phyloP scores from a whole-genome alignment of 2,113 vertebrate species.

The Halcyon malimbica region DNA sequence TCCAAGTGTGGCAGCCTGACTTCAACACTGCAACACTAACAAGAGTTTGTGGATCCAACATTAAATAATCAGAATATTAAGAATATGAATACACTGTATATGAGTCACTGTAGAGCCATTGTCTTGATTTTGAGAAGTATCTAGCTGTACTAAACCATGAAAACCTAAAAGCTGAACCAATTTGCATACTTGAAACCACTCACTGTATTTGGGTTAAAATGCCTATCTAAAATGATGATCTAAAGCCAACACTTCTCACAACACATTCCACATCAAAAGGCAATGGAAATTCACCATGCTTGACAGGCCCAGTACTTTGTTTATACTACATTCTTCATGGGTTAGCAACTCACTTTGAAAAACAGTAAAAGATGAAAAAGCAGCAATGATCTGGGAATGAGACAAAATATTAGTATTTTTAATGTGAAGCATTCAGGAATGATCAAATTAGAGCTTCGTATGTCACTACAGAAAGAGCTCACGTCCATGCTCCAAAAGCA shows the following conservation, averaged over 20 bases:
- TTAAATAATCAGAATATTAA: neutral
- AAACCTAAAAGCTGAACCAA: neutral
- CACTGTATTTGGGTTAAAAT: neutral
- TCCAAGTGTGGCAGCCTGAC: neutral
- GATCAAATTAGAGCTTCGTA: neutral
- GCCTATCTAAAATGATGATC: constrained; percentile 1
- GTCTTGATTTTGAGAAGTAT: neutral
- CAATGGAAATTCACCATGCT: neutral
- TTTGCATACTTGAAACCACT: neutral
- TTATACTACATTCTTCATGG: constrained; percentile 7
- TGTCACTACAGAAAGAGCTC: neutral
- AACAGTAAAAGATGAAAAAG: neutral
- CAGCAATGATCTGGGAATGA: neutral
- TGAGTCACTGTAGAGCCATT: neutral
- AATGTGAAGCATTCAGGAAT: neutral
- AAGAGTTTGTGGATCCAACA: neutral
- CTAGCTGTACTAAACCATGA: neutral
- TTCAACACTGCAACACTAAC: neutral
- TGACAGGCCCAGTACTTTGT: neutral
- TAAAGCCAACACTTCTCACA: constrained; percentile 4
- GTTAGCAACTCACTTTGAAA: neutral
- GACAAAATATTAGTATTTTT: neutral
- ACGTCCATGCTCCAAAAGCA: neutral
- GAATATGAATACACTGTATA: neutral
- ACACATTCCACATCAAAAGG: neutral